Conservation (phyloP, 2,797 vertebrate species). For the Eospalax fontanierii region DNA sequence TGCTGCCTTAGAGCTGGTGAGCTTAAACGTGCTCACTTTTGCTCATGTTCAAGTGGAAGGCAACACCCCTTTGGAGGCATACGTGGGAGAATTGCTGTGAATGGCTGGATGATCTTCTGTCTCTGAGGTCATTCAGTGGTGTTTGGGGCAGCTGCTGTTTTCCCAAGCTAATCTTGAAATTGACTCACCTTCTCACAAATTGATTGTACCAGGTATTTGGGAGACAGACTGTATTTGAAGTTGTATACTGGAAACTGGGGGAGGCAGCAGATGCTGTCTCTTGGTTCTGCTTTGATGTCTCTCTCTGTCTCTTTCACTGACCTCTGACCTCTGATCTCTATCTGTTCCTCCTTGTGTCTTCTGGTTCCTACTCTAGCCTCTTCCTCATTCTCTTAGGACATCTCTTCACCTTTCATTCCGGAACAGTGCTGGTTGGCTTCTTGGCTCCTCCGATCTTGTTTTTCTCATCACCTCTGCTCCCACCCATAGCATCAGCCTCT, state of each 20-base stretch:
- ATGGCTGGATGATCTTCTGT: neutral
- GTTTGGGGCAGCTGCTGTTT: neutral
- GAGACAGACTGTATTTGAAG: neutral
- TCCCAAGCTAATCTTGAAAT: slow-evolving; percentile 1
- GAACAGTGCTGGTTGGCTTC: neutral
- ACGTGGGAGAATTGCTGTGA: neutral
- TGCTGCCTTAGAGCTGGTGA: neutral
- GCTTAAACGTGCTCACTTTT: neutral
- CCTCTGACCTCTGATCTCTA: neutral
- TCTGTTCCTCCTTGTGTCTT: neutral
- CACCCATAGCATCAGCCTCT: fast-evolving
- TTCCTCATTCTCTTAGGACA: neutral
- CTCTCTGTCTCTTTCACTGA: neutral
- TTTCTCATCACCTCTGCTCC: neutral
- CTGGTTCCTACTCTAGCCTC: neutral
- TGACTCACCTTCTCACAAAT: neutral
- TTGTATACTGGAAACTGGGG: neutral
- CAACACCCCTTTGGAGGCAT: neutral
- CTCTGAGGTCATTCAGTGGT: neutral
- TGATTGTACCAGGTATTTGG: neutral
- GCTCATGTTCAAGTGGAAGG: neutral
- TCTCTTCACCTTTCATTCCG: neutral
- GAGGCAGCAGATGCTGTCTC: neutral
- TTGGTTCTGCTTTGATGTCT: neutral
- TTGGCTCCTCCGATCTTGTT: neutral